Evolutionary conservation across 1,140 invertebrate genomes (phyloP).

Genomic region (Charaxes varanes): DNA sequence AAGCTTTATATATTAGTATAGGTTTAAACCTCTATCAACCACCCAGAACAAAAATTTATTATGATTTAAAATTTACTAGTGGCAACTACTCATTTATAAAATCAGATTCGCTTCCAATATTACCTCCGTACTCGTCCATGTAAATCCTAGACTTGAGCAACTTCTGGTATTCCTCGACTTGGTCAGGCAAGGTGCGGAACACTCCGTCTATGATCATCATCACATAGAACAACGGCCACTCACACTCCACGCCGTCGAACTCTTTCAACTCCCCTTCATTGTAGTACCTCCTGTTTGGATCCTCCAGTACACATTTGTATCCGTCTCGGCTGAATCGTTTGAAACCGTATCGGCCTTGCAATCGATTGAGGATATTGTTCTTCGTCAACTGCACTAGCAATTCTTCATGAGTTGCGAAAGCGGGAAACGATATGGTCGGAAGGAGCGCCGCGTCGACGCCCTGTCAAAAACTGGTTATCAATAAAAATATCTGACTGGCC

Average conservation of each 20-base stretch:
- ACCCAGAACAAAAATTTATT: no score
- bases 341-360: constrained; percentile 94
- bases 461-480: constrained; percentile 66
- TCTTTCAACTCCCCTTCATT: constrained; percentile 83
- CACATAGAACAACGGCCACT: constrained; percentile 98
- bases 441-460: constrained; percentile 93
- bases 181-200: constrained; percentile 90
- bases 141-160: constrained; percentile 85
- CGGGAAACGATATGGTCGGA: constrained; percentile 96
- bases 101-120: no score
- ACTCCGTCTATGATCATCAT: constrained; percentile 97
- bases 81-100: no score
- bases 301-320: constrained; percentile 92
- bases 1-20: no score
- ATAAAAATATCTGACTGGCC: no score
- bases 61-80: no score
- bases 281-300: constrained; percentile 82
- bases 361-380: constrained; percentile 86
- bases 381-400: constrained; percentile 90
- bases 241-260: constrained; percentile 97
- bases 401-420: constrained; percentile 98
- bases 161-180: constrained; percentile 93
- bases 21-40: no score
- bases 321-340: constrained; percentile 97
- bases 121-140: no score